Percentiles rank a stretch among this genome's conserved stretches.
Conservation (phyloP, 1,140 invertebrate species). For the Ganaspis sp. region DNA sequence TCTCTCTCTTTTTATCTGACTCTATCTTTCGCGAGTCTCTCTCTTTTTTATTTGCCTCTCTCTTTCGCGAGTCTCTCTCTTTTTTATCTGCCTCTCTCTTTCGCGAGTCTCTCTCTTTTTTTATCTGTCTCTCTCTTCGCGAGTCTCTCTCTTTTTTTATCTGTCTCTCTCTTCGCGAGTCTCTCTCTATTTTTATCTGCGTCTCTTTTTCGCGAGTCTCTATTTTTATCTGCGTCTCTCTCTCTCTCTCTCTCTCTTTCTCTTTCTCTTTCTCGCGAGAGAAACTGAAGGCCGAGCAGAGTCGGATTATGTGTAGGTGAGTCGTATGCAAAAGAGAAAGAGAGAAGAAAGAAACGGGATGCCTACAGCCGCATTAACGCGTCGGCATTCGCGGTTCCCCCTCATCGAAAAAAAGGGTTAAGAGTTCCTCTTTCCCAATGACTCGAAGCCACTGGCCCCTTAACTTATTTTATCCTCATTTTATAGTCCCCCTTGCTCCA, state of each 20-base stretch:
- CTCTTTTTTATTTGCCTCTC: too few relatives aligned
- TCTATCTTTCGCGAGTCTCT: too few relatives aligned
- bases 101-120: too few relatives aligned
- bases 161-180: not conserved
- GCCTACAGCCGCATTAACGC: constrained; percentile 34
- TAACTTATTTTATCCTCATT: not conserved
- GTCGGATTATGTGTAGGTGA: constrained; percentile 39
- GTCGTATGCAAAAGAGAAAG: constrained; percentile 52
- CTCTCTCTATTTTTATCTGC: not conserved
- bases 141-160: not conserved
- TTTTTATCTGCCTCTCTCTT: too few relatives aligned
- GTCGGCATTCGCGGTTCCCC: constrained; percentile 26
- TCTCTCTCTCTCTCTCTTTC: not conserved
- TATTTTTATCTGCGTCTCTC: not conserved
- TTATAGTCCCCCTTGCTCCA: not conserved
- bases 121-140: too few relatives aligned
- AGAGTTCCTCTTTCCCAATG: too few relatives aligned
- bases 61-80: too few relatives aligned
- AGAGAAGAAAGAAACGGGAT: constrained; percentile 46
- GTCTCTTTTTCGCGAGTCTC: not conserved
- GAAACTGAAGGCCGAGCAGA: constrained; percentile 42
- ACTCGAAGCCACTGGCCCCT: constrained; percentile 2
- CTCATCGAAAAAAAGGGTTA: not conserved
- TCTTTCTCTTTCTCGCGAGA: not conserved
- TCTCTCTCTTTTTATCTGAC: too few relatives aligned